Evolutionary conservation across 2,888 invertebrate genomes (phyloP).

Genomic region (Holacanthella duospinosa): DNA sequence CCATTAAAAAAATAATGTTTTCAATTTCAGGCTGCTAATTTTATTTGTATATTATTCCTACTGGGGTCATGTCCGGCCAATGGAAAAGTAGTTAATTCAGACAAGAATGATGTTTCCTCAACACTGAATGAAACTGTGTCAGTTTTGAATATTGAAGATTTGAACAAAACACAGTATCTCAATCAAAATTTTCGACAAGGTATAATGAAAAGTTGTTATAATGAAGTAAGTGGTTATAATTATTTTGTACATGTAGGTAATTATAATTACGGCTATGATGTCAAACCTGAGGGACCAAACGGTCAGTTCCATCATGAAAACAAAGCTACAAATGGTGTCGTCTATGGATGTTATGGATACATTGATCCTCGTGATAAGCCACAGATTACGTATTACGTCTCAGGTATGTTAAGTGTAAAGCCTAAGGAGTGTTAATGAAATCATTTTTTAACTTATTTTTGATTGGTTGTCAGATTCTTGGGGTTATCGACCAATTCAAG

Average conservation of each 20-base stretch:
- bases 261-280: slow-evolving; percentile 67
- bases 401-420: background rate
- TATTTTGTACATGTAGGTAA: slow-evolving; percentile 46
- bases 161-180: slow-evolving; percentile 62
- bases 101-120: slow-evolving; percentile 5
- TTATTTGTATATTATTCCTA: background rate
- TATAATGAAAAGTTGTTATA: slow-evolving; percentile 45
- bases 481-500: slow-evolving; percentile 63
- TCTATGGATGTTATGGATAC: slow-evolving; percentile 70
- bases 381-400: slow-evolving; percentile 52
- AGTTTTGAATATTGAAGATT: slow-evolving; percentile 58
- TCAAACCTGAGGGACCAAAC: slow-evolving; percentile 49
- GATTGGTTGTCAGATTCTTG: slow-evolving; percentile 62
- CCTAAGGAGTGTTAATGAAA: background rate
- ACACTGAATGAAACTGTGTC: slow-evolving; percentile 48
- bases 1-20: too few species aligned
- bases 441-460: background rate
- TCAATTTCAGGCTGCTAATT: background rate
- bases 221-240: background rate
- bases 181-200: slow-evolving; percentile 65
- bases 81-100: slow-evolving; percentile 6
- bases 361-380: slow-evolving; percentile 57
- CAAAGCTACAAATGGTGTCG: slow-evolving; percentile 62
- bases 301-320: slow-evolving; percentile 70
- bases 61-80: background rate